These are phyloP conservation scores for Rambutsinella grinnellia DNA, from an alignment of 2,888 invertebrate species.

Conservation along the genomic window DNA sequence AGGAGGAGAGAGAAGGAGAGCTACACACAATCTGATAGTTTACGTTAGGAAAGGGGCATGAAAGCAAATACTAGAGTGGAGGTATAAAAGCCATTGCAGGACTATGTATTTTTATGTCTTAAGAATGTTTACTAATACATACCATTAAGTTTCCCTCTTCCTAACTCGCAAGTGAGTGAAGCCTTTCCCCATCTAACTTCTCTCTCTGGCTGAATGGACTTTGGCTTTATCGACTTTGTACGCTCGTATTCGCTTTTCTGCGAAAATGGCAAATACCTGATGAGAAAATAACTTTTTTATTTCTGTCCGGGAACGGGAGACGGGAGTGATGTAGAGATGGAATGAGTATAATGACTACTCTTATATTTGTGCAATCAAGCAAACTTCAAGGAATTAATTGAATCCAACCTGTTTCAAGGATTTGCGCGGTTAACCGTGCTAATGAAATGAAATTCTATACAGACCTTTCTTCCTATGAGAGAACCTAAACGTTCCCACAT, in stretches of 20 bases:
- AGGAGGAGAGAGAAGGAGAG: constrained; percentile 34
- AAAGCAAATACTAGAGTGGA: too few species aligned
- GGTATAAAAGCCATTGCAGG: too few species aligned
- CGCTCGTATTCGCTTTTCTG: neutral
- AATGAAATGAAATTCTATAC: constrained; percentile 53
- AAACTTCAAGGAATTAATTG: constrained; percentile 55
- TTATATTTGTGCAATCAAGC: constrained; percentile 50
- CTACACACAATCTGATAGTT: neutral
- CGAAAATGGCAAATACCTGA: neutral
- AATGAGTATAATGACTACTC: constrained; percentile 15
- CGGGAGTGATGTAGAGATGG: constrained; percentile 15
- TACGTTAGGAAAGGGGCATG: too few species aligned
- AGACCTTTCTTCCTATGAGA: constrained; percentile 6
- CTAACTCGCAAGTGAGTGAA: neutral
- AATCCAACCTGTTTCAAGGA: constrained; percentile 53
- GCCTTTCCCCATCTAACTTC: neutral
- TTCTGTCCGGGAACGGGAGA: constrained; percentile 32
- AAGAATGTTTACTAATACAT: neutral
- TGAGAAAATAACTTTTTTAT: constrained; percentile 3
- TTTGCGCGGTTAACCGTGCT: constrained; percentile 48
- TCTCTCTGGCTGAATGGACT: neutral
- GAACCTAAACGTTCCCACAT: neutral
- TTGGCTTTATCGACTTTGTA: neutral
- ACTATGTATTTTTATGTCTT: neutral
- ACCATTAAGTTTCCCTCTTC: neutral